phyloP scores from a whole-genome alignment of 2,888 invertebrate genomes.

The Sinopyrophorus schimmeli region DNA sequence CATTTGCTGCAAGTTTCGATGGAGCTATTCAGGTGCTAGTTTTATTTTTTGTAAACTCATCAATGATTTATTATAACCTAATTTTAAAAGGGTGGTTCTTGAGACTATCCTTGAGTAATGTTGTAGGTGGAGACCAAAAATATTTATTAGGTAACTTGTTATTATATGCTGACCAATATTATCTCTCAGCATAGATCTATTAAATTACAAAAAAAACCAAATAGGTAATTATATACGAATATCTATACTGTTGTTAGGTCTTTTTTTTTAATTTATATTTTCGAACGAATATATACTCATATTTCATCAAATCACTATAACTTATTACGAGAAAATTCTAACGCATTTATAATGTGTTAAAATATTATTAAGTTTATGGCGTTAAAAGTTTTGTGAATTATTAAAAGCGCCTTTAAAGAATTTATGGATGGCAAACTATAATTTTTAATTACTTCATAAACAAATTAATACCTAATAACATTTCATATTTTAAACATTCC shows the following conservation, averaged over 20 bases:
- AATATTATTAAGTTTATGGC: no score
- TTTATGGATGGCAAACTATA: no score
- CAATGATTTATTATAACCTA: constrained; percentile 25
- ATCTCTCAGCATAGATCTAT: constrained; percentile 28
- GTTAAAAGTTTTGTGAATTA: no score
- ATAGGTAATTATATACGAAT: constrained; percentile 24
- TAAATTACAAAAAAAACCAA: constrained; percentile 25
- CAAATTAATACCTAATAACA: no score
- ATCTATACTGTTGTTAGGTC: constrained; percentile 1
- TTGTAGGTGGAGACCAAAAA: constrained; percentile 33
- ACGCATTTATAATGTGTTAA: no score
- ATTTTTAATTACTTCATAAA: no score
- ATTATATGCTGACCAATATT: constrained; percentile 25
- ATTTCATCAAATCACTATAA: constrained; percentile 7
- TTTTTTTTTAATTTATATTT: constrained; percentile 17
- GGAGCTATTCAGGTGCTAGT: no score
- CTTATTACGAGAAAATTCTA: no score
- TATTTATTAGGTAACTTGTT: constrained; percentile 29
- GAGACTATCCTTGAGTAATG: constrained; percentile 26
- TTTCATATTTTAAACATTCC: no score
- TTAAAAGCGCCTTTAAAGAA: no score
- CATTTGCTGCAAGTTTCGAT: no score
- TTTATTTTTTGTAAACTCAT: constrained; percentile 14
- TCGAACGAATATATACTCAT: constrained; percentile 6
- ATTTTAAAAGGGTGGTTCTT: constrained; percentile 26